Base-by-base conservation (phyloP, 2,113 vertebrate species). In the Rhinolophus sinicus region DNA sequence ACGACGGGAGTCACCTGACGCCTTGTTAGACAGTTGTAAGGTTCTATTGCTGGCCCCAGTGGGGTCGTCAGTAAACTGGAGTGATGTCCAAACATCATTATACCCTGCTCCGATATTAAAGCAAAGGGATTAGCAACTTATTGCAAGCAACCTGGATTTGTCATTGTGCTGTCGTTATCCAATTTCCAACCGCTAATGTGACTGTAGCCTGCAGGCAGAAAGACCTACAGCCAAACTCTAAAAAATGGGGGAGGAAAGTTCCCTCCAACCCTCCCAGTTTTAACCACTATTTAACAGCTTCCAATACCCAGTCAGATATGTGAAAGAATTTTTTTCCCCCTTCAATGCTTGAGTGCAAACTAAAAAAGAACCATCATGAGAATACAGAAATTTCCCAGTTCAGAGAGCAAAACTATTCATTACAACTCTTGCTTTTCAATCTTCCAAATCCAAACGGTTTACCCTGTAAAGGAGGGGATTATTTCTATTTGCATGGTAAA, bases 101-200 rank as follows among this genome's bases (percentile, higher is more conserved):
- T 99, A 99, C 72, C 99, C 98, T 99, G 98, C 99, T 99, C 99
- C 98, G 98, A 99, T 99, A 99, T 99, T 99, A 99, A 99, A 99
- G 99, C 98, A 99, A 99, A 99, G 99, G 99, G 99, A 99, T 99
- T 99, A 99, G 99, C 99, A 99, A 99, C 99, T 99, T 99, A 99
- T 99, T 99, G 99, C 99, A 98, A 99, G 99, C 99, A 99, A 99
- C 99, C 99, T 99, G 99, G 99, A 99, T 99, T 99, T 99, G 99
- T 99, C 99, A 99, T 99, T 99, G 99, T 99, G 99, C 99, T 99
- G 98, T 99, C 99, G 98, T 99, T 99, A 99, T 99, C 99, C 99
- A 99, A 99, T 99, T 99, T 99, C 99, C 99, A 99, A 98, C 98
- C 97, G 96, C 98, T 99, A 99, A 99, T 99, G 99, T 98, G 98